Base-by-base conservation (phyloP, 1,140 invertebrate genomes). In the Saccostrea echinata region DNA sequence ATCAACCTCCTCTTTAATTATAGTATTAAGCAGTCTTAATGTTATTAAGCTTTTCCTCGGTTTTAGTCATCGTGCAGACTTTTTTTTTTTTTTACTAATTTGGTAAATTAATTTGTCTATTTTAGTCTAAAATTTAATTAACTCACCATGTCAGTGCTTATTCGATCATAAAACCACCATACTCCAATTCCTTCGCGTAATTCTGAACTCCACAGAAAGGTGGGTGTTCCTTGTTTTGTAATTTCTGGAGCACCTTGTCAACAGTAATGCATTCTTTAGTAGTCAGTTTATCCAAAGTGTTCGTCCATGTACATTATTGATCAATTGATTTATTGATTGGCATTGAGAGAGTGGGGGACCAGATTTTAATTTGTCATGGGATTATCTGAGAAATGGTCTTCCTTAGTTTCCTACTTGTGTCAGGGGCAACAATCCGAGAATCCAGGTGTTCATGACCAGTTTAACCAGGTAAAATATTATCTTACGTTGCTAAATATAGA, bases 261-360 rank as follows among this genome's bases (percentile, higher is more conserved):
- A 30, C 68, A 76, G 11, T 27, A 30, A 27, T 24, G 33, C 9
- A 76, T 76, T 76, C 68, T 76, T 76, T 27, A 76, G 68, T 76
- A 12, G 68, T 76, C 68, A 76, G 24, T 76, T 30, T 33, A 1
- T 11, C 11, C 13, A 1, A 11, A 33, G 24, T 71, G 16, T 24
- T 30, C 24, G 24, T 13, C 27, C 11, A 13, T 16, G 27, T 30
- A 33, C 68, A 33, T 16, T 9, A 16, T 24, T 76, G 68, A 76
- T 76, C 30, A 30, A 76, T 76, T 33, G 68, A 76, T 76, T 76
- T 76, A 76, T 76, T 76, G 68, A 76, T 16, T 30, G 30, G 68
- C 21, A 13, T n/a, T 9, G 16, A 30, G 27, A 76, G 68, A 33
- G 68, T 76, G 68, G 68, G 68, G 68, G 68, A 76, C 68, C 68